These are phyloP conservation scores for Mergus octosetaceus DNA, from an alignment of 2,797 vertebrate species.

Conservation along the genomic window DNA sequence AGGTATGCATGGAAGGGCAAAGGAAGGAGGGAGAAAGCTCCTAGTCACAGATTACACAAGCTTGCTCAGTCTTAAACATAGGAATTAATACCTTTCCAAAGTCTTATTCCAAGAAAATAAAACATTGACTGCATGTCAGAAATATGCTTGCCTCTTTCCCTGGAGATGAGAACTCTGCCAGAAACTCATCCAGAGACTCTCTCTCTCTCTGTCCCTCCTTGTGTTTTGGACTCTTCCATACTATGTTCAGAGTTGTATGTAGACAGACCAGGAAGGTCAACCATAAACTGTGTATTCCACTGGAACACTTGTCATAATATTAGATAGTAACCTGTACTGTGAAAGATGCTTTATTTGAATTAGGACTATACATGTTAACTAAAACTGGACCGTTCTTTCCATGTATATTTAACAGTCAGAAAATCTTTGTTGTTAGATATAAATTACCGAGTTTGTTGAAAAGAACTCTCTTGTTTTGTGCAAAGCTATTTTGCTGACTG, in stretches of 20 bases:
- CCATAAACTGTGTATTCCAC: background rate
- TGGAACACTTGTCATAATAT: background rate
- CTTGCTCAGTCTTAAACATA: background rate
- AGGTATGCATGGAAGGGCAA: background rate
- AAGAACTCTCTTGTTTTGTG: background rate
- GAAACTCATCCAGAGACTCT: background rate
- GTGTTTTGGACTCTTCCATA: background rate
- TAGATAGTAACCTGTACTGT: background rate
- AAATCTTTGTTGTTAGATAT: background rate
- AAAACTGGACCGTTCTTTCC: background rate
- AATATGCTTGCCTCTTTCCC: background rate
- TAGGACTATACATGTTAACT: background rate
- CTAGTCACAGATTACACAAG: background rate
- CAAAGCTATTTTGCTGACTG: slow-evolving; percentile 40
- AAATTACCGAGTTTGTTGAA: background rate
- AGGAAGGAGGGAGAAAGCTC: background rate
- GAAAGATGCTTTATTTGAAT: background rate
- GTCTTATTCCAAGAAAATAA: background rate
- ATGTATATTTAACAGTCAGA: background rate
- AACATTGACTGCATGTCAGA: background rate
- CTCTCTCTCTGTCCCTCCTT: background rate
- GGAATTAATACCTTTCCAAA: background rate
- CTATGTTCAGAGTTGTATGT: rapidly evolving
- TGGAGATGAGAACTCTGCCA: background rate
- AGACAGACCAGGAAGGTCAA: background rate